Conservation (phyloP, 2,797 vertebrate genomes). For the Microctenopoma lineatum region DNA sequence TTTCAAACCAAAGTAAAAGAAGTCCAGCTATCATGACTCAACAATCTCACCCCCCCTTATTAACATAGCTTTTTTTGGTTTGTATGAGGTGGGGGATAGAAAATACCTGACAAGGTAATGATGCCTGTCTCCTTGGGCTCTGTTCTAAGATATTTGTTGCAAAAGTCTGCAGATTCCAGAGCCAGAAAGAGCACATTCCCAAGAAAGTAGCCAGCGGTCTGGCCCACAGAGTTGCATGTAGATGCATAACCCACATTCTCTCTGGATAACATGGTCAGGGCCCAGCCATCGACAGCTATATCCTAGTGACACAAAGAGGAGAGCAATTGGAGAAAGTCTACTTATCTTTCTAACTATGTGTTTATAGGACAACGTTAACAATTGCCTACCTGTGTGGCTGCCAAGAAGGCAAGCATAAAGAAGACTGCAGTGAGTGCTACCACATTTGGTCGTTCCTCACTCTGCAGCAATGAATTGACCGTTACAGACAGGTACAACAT, state of each 20-base stretch:
- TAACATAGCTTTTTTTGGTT: too few relatives aligned
- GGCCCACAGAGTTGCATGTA: slow-evolving; percentile 98
- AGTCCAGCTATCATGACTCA: too few relatives aligned
- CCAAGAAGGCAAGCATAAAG: slow-evolving; percentile 96
- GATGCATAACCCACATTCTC: slow-evolving; percentile 98
- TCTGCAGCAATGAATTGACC: slow-evolving; percentile 88
- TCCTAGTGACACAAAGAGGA: slow-evolving; percentile 78
- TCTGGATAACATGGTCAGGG: slow-evolving; percentile 95
- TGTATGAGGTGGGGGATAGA: background rate
- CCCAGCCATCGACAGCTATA: slow-evolving; percentile 98
- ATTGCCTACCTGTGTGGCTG: slow-evolving; percentile 88
- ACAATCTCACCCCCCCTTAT: too few relatives aligned
- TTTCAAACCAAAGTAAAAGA: too few relatives aligned
- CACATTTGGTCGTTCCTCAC: slow-evolving; percentile 85
- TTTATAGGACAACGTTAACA: background rate
- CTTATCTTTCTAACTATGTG: background rate
- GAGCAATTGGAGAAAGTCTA: background rate
- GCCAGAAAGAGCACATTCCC: slow-evolving; percentile 97
- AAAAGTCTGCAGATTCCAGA: slow-evolving; percentile 95
- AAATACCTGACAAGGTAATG: slow-evolving; percentile 88
- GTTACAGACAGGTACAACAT: slow-evolving; percentile 92
- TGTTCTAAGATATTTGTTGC: slow-evolving; percentile 94
- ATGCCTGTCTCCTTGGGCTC: slow-evolving; percentile 90
- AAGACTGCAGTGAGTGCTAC: slow-evolving; percentile 90
- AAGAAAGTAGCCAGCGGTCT: slow-evolving; percentile 97